Conservation (phyloP, 1,140 invertebrate genomes). For the Lepidotrigona ventralis region DNA sequence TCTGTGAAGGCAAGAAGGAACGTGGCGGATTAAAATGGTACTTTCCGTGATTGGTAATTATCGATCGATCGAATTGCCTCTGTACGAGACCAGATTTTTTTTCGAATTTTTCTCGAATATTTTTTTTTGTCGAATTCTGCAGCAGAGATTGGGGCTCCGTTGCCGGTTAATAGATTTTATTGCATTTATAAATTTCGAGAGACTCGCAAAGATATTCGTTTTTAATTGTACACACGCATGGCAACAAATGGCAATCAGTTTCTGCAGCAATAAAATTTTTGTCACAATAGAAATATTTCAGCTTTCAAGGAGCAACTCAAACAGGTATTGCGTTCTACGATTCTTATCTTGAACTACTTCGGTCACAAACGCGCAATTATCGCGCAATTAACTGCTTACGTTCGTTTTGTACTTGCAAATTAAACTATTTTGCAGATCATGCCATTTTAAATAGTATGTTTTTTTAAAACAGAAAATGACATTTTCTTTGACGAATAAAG, state of each 20-base stretch:
- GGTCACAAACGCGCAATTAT: not conserved
- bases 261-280: not conserved
- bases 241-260: not conserved
- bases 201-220: not conserved
- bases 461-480: not conserved
- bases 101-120: no score
- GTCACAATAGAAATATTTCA: not conserved
- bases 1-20: not conserved
- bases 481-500: not conserved
- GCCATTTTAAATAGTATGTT: not conserved
- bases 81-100: no score
- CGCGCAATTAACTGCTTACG: not conserved
- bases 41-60: not conserved
- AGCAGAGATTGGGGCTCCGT: not conserved
- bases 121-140: not conserved
- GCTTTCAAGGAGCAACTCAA: not conserved
- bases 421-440: not conserved
- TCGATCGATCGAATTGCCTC: not conserved
- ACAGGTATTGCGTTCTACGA: not conserved
- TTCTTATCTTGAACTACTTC: not conserved
- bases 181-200: not conserved
- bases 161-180: not conserved
- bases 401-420: fast-evolving
- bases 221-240: no score
- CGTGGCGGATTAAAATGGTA: not conserved